phyloP scores from a whole-genome alignment of 1,140 invertebrate species.

The Drosophila lacertosa region DNA sequence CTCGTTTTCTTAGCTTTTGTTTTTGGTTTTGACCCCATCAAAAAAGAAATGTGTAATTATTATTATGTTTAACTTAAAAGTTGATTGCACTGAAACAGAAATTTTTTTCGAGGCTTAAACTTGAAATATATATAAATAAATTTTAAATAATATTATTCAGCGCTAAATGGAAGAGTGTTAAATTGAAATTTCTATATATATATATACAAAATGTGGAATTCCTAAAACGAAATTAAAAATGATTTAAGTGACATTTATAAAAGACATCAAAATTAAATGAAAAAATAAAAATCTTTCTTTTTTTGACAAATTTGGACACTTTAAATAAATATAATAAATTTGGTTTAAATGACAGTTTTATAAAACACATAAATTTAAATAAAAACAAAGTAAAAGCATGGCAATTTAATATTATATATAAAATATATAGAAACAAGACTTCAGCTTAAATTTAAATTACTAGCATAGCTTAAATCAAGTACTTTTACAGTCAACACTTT shows the following conservation, averaged over 20 bases:
- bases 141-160: background rate
- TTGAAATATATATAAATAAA: slow-evolving; percentile 5
- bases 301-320: no score
- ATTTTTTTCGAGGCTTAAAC: background rate
- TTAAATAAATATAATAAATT: no score
- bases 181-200: background rate
- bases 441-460: background rate
- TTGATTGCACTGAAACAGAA: slow-evolving; percentile 40
- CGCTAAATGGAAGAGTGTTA: background rate
- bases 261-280: no score
- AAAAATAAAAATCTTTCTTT: no score
- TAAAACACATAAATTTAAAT: no score
- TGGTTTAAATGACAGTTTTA: no score
- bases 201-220: background rate
- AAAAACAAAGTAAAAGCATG: no score
- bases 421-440: no score
- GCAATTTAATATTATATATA: no score
- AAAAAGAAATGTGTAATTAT: slow-evolving; percentile 3
- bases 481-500: background rate
- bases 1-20: slow-evolving; percentile 51
- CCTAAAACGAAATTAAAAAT: background rate
- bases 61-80: slow-evolving; percentile 51
- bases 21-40: background rate
- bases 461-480: background rate
- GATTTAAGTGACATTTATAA: no score